phyloP scores from a whole-genome alignment of 2,797 vertebrate species.

The Poecile montanus region DNA sequence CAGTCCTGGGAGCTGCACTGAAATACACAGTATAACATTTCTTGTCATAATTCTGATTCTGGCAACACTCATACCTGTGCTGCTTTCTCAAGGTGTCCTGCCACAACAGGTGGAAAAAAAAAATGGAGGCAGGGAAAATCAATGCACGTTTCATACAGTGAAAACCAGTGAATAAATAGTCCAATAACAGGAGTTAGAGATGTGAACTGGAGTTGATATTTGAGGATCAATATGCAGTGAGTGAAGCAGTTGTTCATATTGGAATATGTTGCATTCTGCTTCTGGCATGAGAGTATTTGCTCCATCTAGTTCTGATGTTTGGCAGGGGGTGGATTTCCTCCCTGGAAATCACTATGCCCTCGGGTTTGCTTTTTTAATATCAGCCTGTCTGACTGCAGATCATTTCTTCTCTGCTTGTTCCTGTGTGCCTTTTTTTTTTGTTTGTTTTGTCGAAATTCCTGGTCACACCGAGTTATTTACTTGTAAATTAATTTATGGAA shows the following conservation, averaged over 20 bases:
- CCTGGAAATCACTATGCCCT: background rate
- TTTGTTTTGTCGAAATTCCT: background rate
- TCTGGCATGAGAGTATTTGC: background rate
- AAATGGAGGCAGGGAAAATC: background rate
- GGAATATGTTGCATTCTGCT: background rate
- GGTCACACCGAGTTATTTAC: background rate
- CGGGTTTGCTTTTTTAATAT: background rate
- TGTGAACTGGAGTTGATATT: background rate
- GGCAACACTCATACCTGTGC: background rate
- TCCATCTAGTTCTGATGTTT: background rate
- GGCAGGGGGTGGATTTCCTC: slow-evolving; percentile 14
- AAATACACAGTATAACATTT: rapidly evolving
- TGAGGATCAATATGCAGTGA: background rate
- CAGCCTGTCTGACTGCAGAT: background rate
- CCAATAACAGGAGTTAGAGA: background rate
- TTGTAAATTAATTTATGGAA: background rate
- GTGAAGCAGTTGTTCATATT: background rate
- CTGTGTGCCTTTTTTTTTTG: background rate
- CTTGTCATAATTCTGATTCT: background rate
- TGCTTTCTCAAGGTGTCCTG: background rate
- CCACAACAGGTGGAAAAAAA: background rate
- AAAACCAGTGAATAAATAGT: background rate
- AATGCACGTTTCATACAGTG: background rate
- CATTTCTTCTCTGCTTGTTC: background rate
- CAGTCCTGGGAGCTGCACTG: background rate